Evolutionary conservation across 2,113 vertebrate species (phyloP).

Genomic region (Menidia beryllina): DNA sequence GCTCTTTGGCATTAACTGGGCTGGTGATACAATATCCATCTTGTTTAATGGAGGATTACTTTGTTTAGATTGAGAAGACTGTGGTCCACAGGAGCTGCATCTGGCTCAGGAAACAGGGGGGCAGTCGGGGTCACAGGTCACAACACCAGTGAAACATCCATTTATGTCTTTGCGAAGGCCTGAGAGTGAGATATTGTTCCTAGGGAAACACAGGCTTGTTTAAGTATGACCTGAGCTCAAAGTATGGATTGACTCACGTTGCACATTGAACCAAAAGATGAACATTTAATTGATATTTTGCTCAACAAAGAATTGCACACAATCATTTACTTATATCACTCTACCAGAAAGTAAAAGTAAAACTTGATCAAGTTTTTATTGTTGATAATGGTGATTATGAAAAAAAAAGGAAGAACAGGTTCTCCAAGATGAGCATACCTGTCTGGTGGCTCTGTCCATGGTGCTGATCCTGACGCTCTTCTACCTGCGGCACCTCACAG

Average conservation of each 20-base stretch:
- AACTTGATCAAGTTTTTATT: not conserved
- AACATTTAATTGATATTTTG: not conserved
- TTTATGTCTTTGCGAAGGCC: constrained; percentile 71
- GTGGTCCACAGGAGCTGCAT: constrained; percentile 78
- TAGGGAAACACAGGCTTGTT: constrained; percentile 53
- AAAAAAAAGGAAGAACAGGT: not conserved
- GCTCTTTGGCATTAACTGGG: constrained; percentile 60
- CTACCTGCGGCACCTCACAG: constrained; percentile 36
- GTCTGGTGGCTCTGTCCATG: constrained; percentile 64
- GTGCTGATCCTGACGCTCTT: constrained; percentile 60
- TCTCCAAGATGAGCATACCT: constrained; percentile 62
- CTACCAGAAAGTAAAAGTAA: not conserved
- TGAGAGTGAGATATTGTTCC: constrained; percentile 70
- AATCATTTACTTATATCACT: not conserved
- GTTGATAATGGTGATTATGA: not conserved
- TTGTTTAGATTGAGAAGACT: constrained; percentile 76
- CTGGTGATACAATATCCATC: constrained; percentile 80
- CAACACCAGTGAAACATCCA: constrained; percentile 74
- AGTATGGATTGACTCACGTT: constrained; percentile 5
- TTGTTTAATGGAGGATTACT: constrained; percentile 81
- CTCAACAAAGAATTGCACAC: not conserved
- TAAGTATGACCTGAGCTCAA: constrained; percentile 27
- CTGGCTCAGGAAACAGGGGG: constrained; percentile 78
- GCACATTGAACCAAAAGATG: not conserved
- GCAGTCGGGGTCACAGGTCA: constrained; percentile 72